Evolutionary conservation across 1,140 invertebrate genomes (phyloP), one percentile per base, ranked within the genome.

Genomic region (Spodoptera litura): DNA sequence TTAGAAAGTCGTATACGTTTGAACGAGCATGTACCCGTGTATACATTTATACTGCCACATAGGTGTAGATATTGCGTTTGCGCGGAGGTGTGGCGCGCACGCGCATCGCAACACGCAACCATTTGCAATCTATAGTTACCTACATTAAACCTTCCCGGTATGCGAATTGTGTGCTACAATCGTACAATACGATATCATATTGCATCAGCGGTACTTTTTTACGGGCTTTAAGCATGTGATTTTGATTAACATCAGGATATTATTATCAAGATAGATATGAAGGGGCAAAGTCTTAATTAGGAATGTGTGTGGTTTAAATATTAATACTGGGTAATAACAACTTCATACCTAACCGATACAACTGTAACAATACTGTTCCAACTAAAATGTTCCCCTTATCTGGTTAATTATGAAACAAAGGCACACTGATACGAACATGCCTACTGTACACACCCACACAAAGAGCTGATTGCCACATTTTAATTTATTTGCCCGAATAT

Each of bases 61-160:
- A 51, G 35, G 44, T 11, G 53, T 20, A 78, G 68, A 52, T 68
- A 51, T 25, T 38, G 38, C 38, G 38, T 44, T 44, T 55, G 51
- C 20, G 78, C 66, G 84, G 84, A 81, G 84, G 84, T 85, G 84
- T 85, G 84, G 83, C 81, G 20, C 70, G 70, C 59, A 71, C 79
- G 79, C 68, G 80, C 52, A 68, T 53, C 62, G 73, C 53, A 77
- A 77, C 77, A 79, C 73, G 78, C 58, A 77, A 76, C 55, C 55
- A 56, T 52, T 15, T 51, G 73, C 58, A 78, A 70, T 61, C n/a
- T n/a, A n/a, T 20, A 44, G 38, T 10, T 55, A 78, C 11, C 31
- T 78, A 68, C 78, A 78, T 79, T 75, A 52, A 53, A 71, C 81
- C 78, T 66, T 59, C 44, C n/a, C 15, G 20, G 38, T 71, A 49